phyloP scores from a whole-genome alignment of 2,888 invertebrate genomes.

The Perithous albicinctus region DNA sequence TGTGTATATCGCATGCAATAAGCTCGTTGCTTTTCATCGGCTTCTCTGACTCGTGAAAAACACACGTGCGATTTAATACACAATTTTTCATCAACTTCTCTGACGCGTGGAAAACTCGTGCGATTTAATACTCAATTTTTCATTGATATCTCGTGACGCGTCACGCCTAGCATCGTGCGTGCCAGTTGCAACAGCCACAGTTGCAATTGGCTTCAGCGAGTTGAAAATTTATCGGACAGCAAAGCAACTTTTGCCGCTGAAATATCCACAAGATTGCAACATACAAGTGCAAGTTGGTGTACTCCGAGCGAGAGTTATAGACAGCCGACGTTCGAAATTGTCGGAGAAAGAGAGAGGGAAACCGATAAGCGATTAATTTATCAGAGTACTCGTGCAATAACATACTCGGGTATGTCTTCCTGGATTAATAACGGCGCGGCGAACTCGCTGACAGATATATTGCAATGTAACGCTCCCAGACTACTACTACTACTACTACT shows the following conservation, averaged over 20 bases:
- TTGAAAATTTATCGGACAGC: constrained; percentile 53
- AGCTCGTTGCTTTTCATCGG: constrained; percentile 2
- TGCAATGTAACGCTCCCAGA: constrained; percentile 62
- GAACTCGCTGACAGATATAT: constrained; percentile 68
- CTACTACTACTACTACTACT: constrained; percentile 42
- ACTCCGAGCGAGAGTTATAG: constrained; percentile 34
- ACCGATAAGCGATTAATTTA: constrained; percentile 67
- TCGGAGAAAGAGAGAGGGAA: constrained; percentile 50
- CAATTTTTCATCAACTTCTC: constrained; percentile 31
- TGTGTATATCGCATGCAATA: background rate
- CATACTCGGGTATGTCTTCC: constrained; percentile 59
- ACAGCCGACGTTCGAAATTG: constrained; percentile 47
- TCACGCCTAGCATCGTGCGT: constrained; percentile 5
- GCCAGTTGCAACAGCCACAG: constrained; percentile 17
- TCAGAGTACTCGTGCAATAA: constrained; percentile 58
- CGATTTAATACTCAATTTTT: constrained; percentile 17
- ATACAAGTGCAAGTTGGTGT: constrained; percentile 24
- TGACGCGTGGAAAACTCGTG: constrained; percentile 12
- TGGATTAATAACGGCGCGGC: constrained; percentile 66
- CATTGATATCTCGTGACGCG: constrained; percentile 26
- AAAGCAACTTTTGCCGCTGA: constrained; percentile 28
- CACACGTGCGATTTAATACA: constrained; percentile 6
- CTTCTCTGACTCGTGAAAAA: constrained; percentile 1
- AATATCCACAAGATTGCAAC: background rate
- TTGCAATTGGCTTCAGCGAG: constrained; percentile 42